Percentiles rank a stretch among this genome's conserved stretches.
These are phyloP conservation scores for Eleginops maclovinus DNA, from an alignment of 2,113 vertebrate genomes.

Conservation along the genomic window DNA sequence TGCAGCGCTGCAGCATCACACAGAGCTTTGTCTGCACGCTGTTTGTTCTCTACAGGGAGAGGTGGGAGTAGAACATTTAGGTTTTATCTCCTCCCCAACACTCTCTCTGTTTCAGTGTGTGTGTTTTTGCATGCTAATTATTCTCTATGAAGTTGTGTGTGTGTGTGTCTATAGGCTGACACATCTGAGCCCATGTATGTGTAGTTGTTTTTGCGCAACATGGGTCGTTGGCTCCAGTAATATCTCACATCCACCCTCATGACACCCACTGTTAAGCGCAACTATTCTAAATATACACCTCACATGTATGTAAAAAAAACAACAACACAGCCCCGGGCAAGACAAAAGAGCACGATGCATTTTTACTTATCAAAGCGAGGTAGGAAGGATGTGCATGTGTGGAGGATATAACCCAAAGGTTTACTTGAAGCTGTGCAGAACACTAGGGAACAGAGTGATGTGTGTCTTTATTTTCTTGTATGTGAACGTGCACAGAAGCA, in stretches of 20 bases:
- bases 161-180: slow-evolving; percentile 1
- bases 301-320: slow-evolving; percentile 52
- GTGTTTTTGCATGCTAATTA: too few relatives aligned
- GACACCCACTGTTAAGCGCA: slow-evolving; percentile 34
- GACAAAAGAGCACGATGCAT: slow-evolving; percentile 43
- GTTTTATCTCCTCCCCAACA: slow-evolving; percentile 25
- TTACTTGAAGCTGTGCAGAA: slow-evolving; percentile 31
- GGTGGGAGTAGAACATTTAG: slow-evolving; percentile 17
- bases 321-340: slow-evolving; percentile 26
- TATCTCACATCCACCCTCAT: slow-evolving; percentile 37
- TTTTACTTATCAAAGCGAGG: slow-evolving; percentile 57
- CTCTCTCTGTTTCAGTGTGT: slow-evolving; percentile 6
- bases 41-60: slow-evolving; percentile 59
- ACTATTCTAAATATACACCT: slow-evolving; percentile 70
- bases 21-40: slow-evolving; percentile 46
- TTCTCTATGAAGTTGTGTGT: too few relatives aligned
- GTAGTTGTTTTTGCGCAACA: slow-evolving; percentile 31
- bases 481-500: not conserved
- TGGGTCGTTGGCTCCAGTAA: slow-evolving; percentile 22
- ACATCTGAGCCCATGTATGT: slow-evolving; percentile 22
- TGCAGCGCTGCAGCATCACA: slow-evolving; percentile 62
- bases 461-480: not conserved
- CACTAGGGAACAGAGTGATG: slow-evolving; percentile 17
- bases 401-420: slow-evolving; percentile 26
- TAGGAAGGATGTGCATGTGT: slow-evolving; percentile 27